Evolutionary conservation across 1,140 invertebrate species (phyloP).

Genomic region (Cyclina sinensis): DNA sequence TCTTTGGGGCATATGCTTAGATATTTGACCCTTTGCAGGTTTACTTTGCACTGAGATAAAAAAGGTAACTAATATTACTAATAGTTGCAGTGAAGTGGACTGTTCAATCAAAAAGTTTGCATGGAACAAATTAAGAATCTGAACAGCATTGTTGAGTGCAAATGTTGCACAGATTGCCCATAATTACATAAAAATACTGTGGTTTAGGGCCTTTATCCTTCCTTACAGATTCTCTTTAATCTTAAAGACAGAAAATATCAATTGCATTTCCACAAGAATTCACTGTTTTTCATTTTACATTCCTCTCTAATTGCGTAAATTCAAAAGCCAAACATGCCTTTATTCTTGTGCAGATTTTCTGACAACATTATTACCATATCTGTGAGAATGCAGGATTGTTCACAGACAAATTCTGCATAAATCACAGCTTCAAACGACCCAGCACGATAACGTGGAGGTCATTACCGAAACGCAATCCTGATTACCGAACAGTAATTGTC

Average conservation of each 20-base stretch:
- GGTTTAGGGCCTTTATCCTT: neutral
- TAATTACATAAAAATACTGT: too few relatives aligned
- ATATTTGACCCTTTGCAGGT: too few relatives aligned
- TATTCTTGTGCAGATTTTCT: neutral
- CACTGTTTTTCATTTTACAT: neutral
- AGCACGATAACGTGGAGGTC: neutral
- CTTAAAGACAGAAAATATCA: neutral
- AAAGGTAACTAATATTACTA: too few relatives aligned
- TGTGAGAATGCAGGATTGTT: neutral
- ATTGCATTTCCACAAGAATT: neutral
- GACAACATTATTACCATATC: constrained; percentile 1
- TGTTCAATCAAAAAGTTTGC: too few relatives aligned
- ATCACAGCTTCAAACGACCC: neutral
- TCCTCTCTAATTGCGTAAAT: neutral
- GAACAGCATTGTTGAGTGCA: too few relatives aligned
- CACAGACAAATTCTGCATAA: neutral
- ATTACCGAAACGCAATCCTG: neutral
- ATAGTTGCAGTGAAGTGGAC: too few relatives aligned
- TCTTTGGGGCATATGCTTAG: too few relatives aligned
- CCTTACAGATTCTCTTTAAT: neutral
- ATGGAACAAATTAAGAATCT: too few relatives aligned
- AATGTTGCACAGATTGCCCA: too few relatives aligned
- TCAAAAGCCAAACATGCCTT: neutral
- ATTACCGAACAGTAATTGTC: neutral
- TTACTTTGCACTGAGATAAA: too few relatives aligned